A percentile compares a stretch with the other conserved stretches of the same genome.
These are phyloP conservation scores for Callospermophilus lateralis DNA, from an alignment of 2,113 vertebrate species.

Conservation along the genomic window DNA sequence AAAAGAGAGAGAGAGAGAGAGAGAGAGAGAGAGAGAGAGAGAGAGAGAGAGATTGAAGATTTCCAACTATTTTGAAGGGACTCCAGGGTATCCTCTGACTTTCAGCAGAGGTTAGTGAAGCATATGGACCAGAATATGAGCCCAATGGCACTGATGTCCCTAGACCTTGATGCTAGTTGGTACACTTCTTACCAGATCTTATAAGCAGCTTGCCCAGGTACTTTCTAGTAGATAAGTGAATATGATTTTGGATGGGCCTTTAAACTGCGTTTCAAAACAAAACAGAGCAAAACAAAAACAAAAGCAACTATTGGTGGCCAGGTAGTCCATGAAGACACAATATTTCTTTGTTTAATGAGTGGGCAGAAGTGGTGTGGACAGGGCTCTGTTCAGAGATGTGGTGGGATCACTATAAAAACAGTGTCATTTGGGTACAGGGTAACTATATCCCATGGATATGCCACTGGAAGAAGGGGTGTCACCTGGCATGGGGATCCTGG, in stretches of 20 bases:
- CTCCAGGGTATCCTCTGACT: not conserved
- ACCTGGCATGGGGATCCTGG: not conserved
- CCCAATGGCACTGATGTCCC: not conserved
- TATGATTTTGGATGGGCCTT: not conserved
- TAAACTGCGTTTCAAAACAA: not conserved
- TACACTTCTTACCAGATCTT: not conserved
- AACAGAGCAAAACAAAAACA: not conserved
- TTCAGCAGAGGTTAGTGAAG: not conserved
- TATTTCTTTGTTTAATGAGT: not conserved
- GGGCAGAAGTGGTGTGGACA: not conserved
- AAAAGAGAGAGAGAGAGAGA: no score
- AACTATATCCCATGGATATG: not conserved
- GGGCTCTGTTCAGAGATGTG: not conserved
- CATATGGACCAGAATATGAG: not conserved
- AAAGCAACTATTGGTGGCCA: not conserved
- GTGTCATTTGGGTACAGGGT: not conserved
- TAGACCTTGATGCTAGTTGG: not conserved
- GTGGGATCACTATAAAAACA: not conserved
- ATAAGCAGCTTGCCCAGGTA: no score
- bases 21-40: no score
- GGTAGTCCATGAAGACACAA: not conserved
- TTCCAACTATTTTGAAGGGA: not conserved
- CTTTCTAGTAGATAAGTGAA: not conserved
- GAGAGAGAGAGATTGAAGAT: no score
- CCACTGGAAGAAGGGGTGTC: not conserved